Evolutionary conservation across 2,888 invertebrate species (phyloP).

Genomic region (Dryobotodes eremita): DNA sequence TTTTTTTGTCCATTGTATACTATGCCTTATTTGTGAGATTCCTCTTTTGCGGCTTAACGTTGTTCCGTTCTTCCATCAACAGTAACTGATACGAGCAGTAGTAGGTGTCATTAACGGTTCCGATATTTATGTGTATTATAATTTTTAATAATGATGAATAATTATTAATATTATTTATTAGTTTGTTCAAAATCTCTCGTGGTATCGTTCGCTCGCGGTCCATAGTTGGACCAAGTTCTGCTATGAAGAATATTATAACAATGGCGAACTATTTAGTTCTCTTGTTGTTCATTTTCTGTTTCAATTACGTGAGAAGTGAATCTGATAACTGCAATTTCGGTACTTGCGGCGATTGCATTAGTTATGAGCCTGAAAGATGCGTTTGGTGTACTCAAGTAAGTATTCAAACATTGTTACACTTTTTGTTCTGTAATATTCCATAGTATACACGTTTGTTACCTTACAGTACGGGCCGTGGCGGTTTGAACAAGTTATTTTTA

Average conservation of each 20-base stretch:
- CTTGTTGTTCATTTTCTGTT: slow-evolving; percentile 37
- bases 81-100: background rate
- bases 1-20: slow-evolving; percentile 26
- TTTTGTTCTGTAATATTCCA: background rate
- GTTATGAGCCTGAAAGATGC: slow-evolving; percentile 72
- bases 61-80: slow-evolving; percentile 5
- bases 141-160: background rate
- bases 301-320: slow-evolving; percentile 50
- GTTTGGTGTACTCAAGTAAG: slow-evolving; percentile 81
- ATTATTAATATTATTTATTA: background rate
- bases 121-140: background rate
- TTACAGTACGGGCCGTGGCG: background rate
- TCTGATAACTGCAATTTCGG: slow-evolving; percentile 59
- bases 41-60: slow-evolving; percentile 24
- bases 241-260: slow-evolving; percentile 31
- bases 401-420: background rate
- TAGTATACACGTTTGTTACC: background rate
- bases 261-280: slow-evolving; percentile 48
- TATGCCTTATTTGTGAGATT: slow-evolving; percentile 26
- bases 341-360: slow-evolving; percentile 79
- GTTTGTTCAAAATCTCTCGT: background rate
- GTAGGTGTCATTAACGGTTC: background rate
- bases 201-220: background rate
- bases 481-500: background rate
- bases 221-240: slow-evolving; percentile 7